phyloP scores from a whole-genome alignment of 2,113 vertebrate genomes.

The Pipra filicauda region DNA sequence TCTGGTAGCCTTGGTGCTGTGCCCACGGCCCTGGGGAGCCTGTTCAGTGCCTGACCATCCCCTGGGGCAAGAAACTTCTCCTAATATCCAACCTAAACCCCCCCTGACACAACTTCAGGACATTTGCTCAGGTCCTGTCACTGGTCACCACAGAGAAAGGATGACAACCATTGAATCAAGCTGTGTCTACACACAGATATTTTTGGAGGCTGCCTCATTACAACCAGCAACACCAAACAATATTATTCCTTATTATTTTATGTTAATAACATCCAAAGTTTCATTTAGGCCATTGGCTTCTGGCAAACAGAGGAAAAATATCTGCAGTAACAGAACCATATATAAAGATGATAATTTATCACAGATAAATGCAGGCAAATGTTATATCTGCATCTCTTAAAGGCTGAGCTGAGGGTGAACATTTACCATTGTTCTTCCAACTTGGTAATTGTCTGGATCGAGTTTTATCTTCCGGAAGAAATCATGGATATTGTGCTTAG shows the following conservation, averaged over 20 bases:
- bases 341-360: not conserved
- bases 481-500: conserved; percentile 82
- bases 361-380: not conserved
- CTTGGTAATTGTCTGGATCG: conserved; percentile 87
- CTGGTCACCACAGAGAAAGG: not conserved
- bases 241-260: not conserved
- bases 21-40: not conserved
- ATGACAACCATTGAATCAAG: rapidly evolving
- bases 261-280: not conserved
- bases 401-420: not conserved
- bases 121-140: not conserved
- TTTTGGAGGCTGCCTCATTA: not conserved
- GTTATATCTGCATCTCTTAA: not conserved
- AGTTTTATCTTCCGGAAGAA: conserved; percentile 85
- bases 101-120: not conserved
- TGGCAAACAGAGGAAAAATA: not conserved
- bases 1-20: not conserved
- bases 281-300: not conserved
- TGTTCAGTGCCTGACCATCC: not conserved
- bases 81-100: not conserved
- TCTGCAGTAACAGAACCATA: not conserved
- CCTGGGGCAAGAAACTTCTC: not conserved
- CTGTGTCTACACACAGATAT: not conserved
- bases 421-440: conserved; percentile 93
- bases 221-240: not conserved